These are phyloP conservation scores for Cyclura pinguis DNA, from an alignment of 2,797 vertebrate genomes.

Conservation along the genomic window DNA sequence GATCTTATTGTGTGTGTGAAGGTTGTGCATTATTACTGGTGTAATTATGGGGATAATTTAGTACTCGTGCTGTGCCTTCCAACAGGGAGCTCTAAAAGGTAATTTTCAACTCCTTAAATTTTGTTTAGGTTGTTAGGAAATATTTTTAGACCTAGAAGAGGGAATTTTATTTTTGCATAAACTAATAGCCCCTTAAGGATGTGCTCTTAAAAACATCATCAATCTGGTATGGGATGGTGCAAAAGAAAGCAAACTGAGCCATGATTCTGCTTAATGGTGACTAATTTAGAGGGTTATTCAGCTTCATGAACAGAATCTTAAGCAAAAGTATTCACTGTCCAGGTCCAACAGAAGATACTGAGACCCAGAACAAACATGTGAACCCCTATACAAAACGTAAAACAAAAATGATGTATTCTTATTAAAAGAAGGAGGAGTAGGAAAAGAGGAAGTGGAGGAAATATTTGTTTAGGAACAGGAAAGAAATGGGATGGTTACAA, in stretches of 20 bases:
- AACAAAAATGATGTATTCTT: not conserved
- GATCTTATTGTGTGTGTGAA: constrained; percentile 36
- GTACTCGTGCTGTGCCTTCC: constrained; percentile 43
- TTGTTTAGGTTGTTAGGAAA: constrained; percentile 53
- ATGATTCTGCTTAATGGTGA: constrained; percentile 31
- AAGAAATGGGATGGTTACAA: not conserved
- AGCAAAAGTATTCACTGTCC: not conserved
- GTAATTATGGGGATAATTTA: constrained; percentile 53
- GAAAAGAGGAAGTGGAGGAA: too few relatives aligned
- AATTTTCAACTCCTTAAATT: constrained; percentile 51
- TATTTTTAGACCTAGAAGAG: constrained; percentile 53
- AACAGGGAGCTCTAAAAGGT: constrained; percentile 48
- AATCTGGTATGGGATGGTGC: constrained; percentile 48
- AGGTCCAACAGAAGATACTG: not conserved
- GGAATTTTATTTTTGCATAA: constrained; percentile 52
- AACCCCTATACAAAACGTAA: not conserved
- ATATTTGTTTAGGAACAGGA: not conserved
- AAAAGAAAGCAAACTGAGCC: constrained; percentile 11
- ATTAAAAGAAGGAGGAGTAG: not conserved
- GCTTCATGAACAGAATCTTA: not conserved
- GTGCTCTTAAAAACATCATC: constrained; percentile 56
- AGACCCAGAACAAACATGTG: not conserved
- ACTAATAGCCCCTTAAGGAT: constrained; percentile 58
- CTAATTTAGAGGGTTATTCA: constrained; percentile 19
- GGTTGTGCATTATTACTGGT: constrained; percentile 45